phyloP scores from a whole-genome alignment of 2,797 vertebrate genomes.

The Sebastes paucispinis region DNA sequence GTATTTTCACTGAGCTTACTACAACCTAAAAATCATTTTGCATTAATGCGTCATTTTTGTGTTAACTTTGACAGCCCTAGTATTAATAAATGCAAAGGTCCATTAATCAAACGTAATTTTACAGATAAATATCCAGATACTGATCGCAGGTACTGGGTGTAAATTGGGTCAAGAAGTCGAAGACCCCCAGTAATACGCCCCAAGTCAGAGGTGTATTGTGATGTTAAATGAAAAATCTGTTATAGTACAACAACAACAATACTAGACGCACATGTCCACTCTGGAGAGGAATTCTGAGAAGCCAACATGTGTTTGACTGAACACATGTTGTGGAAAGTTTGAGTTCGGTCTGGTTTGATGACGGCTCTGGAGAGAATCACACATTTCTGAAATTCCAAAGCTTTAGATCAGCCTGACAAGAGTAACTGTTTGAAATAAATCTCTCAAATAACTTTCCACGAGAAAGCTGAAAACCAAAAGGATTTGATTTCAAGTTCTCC shows the following conservation, averaged over 20 bases:
- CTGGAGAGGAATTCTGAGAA: conserved; percentile 55
- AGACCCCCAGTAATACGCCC: not conserved
- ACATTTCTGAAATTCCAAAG: conserved; percentile 75
- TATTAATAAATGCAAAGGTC: not conserved
- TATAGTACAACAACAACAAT: conserved; percentile 1
- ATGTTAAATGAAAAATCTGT: conserved; percentile 9
- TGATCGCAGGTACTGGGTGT: not conserved
- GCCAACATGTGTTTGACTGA: conserved; percentile 65
- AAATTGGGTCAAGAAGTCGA: not conserved
- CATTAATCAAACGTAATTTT: not conserved
- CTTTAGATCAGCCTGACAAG: conserved; percentile 77
- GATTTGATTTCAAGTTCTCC: conserved; percentile 71
- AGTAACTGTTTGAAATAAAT: conserved; percentile 79
- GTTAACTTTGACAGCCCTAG: too few species aligned
- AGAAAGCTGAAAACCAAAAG: conserved; percentile 66
- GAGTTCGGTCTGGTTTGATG: conserved; percentile 67
- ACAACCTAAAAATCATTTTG: too few species aligned
- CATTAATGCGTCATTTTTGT: too few species aligned
- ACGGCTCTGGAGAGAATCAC: conserved; percentile 74
- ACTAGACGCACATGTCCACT: conserved; percentile 53
- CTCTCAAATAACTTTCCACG: conserved; percentile 76
- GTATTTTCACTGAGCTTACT: too few species aligned
- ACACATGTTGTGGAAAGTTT: conserved; percentile 75
- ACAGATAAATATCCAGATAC: not conserved
- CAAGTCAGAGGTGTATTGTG: not conserved